Evolutionary conservation across 2,888 invertebrate genomes (phyloP), one percentile per base, ranked within the genome.

Genomic region (Diarsia dahlii): DNA sequence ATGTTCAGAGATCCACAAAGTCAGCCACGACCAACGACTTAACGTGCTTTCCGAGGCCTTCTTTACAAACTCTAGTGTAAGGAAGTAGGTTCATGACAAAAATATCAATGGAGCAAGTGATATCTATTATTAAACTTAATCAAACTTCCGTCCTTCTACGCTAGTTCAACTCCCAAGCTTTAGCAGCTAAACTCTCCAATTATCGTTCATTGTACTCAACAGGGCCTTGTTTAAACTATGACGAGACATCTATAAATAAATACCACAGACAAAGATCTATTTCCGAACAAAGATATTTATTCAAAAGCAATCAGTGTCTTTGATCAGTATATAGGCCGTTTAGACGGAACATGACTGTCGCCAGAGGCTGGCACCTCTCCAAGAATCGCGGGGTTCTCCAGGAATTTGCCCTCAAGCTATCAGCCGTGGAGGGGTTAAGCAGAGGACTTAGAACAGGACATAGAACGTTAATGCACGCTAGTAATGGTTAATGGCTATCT

Each of bases 221-320:
- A 20, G 28, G 28, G 15, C 4, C 18, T n/a, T 45, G 13, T 63
- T 72, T 15, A 62, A 66, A 54, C 48, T 34, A n/a, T 50, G 28
- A 18, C 23, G 20, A 4, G 39, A 54, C 39, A 46, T 60, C 58
- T 69, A 79, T 81, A 69, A 34, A 73, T 56, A 65, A 34, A 73
- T 56, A 65, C 20, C 4, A 50, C 23, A 60, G 54, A 60, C 48
- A 50, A 28, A 46, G 2, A 23, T 65, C 50, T 80, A 80, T 80
- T 80, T 65, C 34, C 45, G 50, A n/a, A 58, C 60, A 20, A 20
- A 71, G 64, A n/a, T 62, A 80, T 76, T 76, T 80, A 76, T 73
- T 64, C 64, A 76, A 56, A 54, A 69, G 69, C 73, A 66, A 82
- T 82, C 70, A 74, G 23, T 39, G n/a, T 58, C 82, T 82, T 82